phyloP scores from a whole-genome alignment of 2,797 vertebrate species.

The Echiichthys vipera region DNA sequence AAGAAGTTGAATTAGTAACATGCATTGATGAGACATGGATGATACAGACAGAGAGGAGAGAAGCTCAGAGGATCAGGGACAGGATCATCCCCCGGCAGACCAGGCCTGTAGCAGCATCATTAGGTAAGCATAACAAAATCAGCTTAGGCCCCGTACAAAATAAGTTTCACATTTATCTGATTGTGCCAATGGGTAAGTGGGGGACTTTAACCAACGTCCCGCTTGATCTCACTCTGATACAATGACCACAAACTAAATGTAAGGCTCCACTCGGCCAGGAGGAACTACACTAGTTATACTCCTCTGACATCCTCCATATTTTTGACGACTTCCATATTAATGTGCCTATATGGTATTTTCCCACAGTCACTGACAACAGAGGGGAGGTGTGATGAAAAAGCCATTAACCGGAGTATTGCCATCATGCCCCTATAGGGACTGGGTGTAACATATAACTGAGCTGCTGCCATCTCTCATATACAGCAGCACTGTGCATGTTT shows the following conservation, averaged over 20 bases:
- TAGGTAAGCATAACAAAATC: too few species aligned
- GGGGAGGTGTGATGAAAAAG: slow-evolving; percentile 17
- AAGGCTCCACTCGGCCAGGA: background rate
- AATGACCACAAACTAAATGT: background rate
- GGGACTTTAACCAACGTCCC: too few species aligned
- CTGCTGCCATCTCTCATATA: slow-evolving; percentile 38
- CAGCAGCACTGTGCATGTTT: slow-evolving; percentile 20
- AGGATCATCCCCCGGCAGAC: too few species aligned
- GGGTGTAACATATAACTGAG: too few species aligned
- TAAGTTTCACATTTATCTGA: background rate
- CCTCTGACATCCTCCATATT: background rate
- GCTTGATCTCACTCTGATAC: background rate
- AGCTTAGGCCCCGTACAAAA: too few species aligned
- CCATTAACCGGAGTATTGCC: background rate
- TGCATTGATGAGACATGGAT: too few species aligned
- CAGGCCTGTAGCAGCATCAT: too few species aligned
- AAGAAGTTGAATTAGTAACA: too few species aligned
- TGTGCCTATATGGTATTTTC: background rate
- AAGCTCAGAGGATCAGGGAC: too few species aligned
- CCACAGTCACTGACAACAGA: slow-evolving; percentile 4
- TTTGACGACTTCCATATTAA: background rate
- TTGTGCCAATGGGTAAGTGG: background rate
- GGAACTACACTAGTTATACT: background rate
- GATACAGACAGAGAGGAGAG: too few species aligned
- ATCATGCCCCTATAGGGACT: too few species aligned